Evolutionary conservation across 2,797 vertebrate species (phyloP).

Genomic region (Alosa sapidissima): DNA sequence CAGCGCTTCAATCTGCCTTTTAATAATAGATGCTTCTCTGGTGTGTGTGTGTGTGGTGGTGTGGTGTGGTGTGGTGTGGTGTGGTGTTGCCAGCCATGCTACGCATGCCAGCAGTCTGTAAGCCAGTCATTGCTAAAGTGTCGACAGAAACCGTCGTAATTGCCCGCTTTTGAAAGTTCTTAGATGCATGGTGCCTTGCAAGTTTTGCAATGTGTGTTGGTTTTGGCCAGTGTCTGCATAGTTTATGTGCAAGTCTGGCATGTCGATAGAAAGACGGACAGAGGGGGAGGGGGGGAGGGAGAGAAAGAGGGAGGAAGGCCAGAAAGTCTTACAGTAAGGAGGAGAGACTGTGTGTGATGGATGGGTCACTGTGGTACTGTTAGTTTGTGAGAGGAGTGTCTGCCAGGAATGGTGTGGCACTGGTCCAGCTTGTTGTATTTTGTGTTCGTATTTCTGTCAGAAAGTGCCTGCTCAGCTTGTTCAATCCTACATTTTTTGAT

Average conservation of each 20-base stretch:
- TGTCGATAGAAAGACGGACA: not conserved
- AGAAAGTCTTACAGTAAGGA: not conserved
- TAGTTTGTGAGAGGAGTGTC: not conserved
- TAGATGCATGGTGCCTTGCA: not conserved
- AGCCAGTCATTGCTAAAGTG: not conserved
- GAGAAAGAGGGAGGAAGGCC: not conserved
- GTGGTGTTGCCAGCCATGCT: not conserved
- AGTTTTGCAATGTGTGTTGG: not conserved
- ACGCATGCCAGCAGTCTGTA: not conserved
- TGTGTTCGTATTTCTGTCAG: slow-evolving; percentile 18
- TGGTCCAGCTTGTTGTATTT: not conserved
- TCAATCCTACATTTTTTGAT: not conserved
- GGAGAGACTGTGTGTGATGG: not conserved
- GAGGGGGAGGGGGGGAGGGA: not conserved
- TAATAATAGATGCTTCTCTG: slow-evolving; percentile 15
- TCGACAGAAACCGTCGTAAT: not conserved
- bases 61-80: not conserved
- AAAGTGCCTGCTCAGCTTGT: not conserved
- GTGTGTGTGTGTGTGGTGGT: not conserved
- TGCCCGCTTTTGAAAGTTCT: not conserved
- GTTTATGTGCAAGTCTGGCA: not conserved
- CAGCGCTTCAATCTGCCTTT: not conserved
- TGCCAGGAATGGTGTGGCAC: not conserved
- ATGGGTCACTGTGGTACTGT: not conserved
- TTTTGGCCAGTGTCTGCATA: not conserved